Evolutionary conservation across 2,888 invertebrate genomes (phyloP).

Genomic region (Itoplectis maculator): DNA sequence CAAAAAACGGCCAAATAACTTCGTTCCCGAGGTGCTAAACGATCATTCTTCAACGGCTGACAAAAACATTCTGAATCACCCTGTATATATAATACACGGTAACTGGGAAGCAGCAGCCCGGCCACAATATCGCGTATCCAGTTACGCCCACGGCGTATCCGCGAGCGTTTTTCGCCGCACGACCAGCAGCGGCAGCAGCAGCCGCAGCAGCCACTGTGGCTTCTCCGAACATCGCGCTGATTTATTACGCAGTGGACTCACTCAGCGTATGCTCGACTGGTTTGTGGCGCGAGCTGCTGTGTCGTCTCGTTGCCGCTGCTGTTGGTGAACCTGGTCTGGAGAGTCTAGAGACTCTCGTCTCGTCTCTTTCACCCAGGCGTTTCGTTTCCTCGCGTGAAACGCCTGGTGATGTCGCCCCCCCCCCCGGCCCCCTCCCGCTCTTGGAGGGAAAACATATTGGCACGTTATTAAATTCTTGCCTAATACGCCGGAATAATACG

Average conservation of each 20-base stretch:
- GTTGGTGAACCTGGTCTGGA: too few species aligned
- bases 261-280: constrained; percentile 39
- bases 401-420: constrained; percentile 59
- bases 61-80: too few species aligned
- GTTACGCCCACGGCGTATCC: constrained; percentile 63
- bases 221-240: constrained; percentile 67
- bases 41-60: too few species aligned
- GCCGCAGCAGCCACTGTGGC: constrained; percentile 35
- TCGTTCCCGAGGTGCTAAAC: too few species aligned
- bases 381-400: constrained; percentile 7
- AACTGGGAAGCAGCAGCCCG: constrained; percentile 41
- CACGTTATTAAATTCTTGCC: constrained; percentile 82
- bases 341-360: constrained; percentile 31
- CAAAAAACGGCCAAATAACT: too few species aligned
- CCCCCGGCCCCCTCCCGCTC: too few species aligned
- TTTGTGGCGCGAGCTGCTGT: constrained; percentile 1
- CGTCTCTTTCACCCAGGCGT: too few species aligned
- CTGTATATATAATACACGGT: too few species aligned
- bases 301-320: constrained; percentile 43
- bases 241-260: constrained; percentile 70
- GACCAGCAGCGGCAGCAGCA: constrained; percentile 1
- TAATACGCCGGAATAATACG: constrained; percentile 80
- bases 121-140: constrained; percentile 61
- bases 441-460: constrained; percentile 77
- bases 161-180: constrained; percentile 55